Percentiles rank a stretch among this genome's conserved stretches.
Evolutionary conservation across 1,140 invertebrate genomes (phyloP).

Genomic region (Bombus consobrinus): DNA sequence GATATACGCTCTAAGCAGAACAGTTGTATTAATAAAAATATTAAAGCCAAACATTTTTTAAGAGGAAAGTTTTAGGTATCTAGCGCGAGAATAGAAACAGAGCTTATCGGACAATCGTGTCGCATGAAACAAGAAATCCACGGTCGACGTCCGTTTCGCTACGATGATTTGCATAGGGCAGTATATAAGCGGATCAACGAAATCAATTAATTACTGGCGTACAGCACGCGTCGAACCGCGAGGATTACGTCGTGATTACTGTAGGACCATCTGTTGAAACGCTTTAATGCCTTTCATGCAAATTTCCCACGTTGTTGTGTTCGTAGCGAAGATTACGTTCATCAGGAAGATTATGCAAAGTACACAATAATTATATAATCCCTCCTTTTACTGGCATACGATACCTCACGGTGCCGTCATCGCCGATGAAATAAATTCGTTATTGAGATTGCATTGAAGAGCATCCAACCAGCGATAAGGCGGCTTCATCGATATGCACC

Average conservation of each 20-base stretch:
- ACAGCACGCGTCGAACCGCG: slow-evolving; percentile 57
- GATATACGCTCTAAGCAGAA: too few relatives aligned
- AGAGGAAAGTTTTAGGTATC: background rate
- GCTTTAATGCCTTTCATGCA: slow-evolving; percentile 69
- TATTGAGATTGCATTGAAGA: slow-evolving; percentile 51
- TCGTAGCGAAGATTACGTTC: slow-evolving; percentile 59
- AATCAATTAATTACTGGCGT: slow-evolving; percentile 67
- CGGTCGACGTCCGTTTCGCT: slow-evolving; percentile 54
- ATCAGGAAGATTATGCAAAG: slow-evolving; percentile 54
- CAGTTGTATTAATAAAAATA: too few relatives aligned
- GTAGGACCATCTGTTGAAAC: slow-evolving; percentile 66
- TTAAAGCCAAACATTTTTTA: background rate
- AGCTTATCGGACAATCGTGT: slow-evolving; percentile 29
- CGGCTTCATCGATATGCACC: slow-evolving; percentile 47
- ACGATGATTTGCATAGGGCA: slow-evolving; percentile 63
- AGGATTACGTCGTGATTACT: slow-evolving; percentile 67
- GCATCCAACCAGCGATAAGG: slow-evolving; percentile 13
- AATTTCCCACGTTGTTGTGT: slow-evolving; percentile 62
- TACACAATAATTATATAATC: slow-evolving; percentile 53
- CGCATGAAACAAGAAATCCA: slow-evolving; percentile 53
- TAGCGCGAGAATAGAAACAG: background rate
- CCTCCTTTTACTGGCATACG: slow-evolving; percentile 40
- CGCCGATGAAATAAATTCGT: slow-evolving; percentile 48
- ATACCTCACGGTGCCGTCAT: slow-evolving; percentile 28
- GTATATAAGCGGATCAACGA: slow-evolving; percentile 70